Conservation (phyloP, 2,797 vertebrate species). For the Falco biarmicus region DNA sequence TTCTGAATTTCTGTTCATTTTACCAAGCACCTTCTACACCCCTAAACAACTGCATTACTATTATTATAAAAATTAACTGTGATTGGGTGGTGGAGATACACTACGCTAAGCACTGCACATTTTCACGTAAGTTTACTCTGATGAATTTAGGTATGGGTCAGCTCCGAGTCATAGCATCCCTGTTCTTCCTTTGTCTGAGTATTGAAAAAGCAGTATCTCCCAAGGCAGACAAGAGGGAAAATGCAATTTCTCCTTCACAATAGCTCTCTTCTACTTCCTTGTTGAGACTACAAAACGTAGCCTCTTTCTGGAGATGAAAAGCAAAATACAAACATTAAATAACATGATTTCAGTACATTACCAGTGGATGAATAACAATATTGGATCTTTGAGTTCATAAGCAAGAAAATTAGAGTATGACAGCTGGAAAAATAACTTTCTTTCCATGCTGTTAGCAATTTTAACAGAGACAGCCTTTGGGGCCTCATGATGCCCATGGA, state of each 20-base stretch:
- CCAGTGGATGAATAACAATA: neutral
- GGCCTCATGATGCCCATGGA: neutral
- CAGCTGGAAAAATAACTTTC: neutral
- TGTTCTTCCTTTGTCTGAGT: neutral
- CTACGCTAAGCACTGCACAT: neutral
- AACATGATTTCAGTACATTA: neutral
- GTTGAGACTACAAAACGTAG: neutral
- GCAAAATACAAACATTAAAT: neutral
- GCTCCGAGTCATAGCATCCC: neutral
- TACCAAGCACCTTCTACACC: neutral
- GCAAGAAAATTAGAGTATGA: neutral
- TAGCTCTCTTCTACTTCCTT: neutral
- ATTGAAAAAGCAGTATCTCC: neutral
- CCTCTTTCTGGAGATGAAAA: neutral
- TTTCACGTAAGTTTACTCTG: neutral
- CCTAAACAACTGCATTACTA: neutral
- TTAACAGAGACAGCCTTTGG: neutral
- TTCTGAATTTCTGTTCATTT: neutral
- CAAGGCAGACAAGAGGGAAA: neutral
- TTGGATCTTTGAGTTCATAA: neutral
- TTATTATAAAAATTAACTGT: neutral
- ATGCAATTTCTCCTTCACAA: neutral
- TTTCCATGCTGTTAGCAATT: neutral
- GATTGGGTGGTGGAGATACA: neutral
- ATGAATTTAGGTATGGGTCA: neutral